A percentile compares a stretch with the other conserved stretches of the same genome.
Conservation (phyloP, 2,888 invertebrate species). For the Ochlodes sylvanus region DNA sequence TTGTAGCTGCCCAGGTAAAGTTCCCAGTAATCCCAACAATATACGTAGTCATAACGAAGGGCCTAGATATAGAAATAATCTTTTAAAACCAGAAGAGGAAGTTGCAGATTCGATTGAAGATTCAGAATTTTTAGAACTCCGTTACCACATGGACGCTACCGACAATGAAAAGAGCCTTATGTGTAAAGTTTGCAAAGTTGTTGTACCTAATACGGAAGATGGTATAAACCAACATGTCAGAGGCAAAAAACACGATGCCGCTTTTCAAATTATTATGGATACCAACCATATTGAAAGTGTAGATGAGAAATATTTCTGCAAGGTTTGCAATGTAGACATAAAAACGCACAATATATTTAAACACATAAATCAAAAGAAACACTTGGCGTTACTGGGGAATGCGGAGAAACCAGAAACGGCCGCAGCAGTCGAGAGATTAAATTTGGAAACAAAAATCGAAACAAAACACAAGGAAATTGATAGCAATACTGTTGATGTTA, state of each 20-base stretch:
- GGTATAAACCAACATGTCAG: slow-evolving; percentile 31
- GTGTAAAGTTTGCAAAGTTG: slow-evolving; percentile 35
- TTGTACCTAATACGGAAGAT: slow-evolving; percentile 26
- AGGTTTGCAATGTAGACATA: slow-evolving; percentile 10
- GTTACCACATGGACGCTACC: slow-evolving; percentile 12
- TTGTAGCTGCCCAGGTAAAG: slow-evolving; percentile 37
- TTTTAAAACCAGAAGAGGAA: not conserved
- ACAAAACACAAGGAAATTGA: not conserved
- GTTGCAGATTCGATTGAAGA: not conserved
- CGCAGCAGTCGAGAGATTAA: not conserved
- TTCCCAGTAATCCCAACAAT: slow-evolving; percentile 26
- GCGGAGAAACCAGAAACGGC: no score
- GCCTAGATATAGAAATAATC: slow-evolving; percentile 24
- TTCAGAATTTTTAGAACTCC: not conserved
- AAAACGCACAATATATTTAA: not conserved
- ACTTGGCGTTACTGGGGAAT: not conserved
- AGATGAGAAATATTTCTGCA: slow-evolving; percentile 11
- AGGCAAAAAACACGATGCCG: slow-evolving; percentile 31
- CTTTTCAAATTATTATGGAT: not conserved
- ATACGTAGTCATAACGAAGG: slow-evolving; percentile 31
- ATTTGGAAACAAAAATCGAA: no score
- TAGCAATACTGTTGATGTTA: no score
- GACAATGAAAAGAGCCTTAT: slow-evolving; percentile 14
- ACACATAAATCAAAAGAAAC: not conserved
- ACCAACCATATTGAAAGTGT: slow-evolving; percentile 8